A percentile compares a stretch with the other conserved stretches of the same genome.
phyloP scores from a whole-genome alignment of 1,140 invertebrate genomes.

The Oreohelix idahoensis region DNA sequence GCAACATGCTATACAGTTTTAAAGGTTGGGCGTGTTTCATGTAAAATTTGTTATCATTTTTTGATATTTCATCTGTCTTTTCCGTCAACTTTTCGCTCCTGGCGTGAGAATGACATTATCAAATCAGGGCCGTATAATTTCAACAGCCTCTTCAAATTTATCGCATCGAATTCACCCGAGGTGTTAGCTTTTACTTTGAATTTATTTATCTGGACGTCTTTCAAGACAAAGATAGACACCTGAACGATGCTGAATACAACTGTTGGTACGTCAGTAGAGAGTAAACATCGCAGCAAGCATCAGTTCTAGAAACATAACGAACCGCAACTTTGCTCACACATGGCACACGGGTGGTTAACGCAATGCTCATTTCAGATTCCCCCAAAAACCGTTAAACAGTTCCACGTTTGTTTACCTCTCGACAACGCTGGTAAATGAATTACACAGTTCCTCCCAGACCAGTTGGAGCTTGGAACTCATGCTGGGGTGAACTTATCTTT shows the following conservation, averaged over 20 bases:
- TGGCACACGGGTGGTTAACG: too few relatives aligned
- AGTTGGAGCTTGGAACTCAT: neutral
- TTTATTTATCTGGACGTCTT: too few relatives aligned
- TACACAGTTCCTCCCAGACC: neutral
- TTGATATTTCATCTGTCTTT: too few relatives aligned
- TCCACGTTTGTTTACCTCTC: neutral
- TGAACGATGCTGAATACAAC: neutral
- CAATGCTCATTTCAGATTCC: neutral
- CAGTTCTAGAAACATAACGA: neutral
- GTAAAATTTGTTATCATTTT: too few relatives aligned
- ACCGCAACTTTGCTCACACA: neutral
- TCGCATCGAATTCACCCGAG: too few relatives aligned
- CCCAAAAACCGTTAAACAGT: neutral
- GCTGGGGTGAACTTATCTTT: neutral
- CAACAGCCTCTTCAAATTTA: too few relatives aligned
- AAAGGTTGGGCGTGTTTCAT: too few relatives aligned
- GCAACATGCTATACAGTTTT: too few relatives aligned
- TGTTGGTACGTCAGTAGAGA: neutral
- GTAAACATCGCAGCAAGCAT: neutral
- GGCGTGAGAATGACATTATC: too few relatives aligned
- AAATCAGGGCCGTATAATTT: too few relatives aligned
- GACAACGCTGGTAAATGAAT: neutral
- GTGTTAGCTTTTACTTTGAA: too few relatives aligned
- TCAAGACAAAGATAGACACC: neutral
- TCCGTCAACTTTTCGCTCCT: too few relatives aligned